Evolutionary conservation across 2,888 invertebrate species (phyloP), one percentile per base, ranked within the genome.

Genomic region (Apocheima hispidaria): DNA sequence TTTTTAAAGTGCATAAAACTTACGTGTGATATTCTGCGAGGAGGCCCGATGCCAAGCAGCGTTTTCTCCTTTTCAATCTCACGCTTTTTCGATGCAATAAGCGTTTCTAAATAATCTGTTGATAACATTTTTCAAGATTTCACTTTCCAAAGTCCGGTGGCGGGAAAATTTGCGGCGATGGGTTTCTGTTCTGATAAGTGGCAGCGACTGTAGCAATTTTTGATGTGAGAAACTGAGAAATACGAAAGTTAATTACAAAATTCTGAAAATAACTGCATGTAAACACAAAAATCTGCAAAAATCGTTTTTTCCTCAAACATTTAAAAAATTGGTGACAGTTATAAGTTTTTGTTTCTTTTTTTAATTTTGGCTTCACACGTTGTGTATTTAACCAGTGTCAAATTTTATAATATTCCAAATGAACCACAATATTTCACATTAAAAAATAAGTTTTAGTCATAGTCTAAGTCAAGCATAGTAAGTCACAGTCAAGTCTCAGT

Each of bases 41-140:
- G 63, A 21, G 76, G 69, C 35, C 69, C 63, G 56, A 88, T 71
- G 30, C 90, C 90, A 52, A 92, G 75, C 62, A 71, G 69, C 20
- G 71, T 76, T 87, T 92, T 92, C 82, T 92, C 92, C 61, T 78
- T 80, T 74, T 89, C 82, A 76, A 92, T 88, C 79, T 88, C 88
- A 80, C 82, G 83, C 75, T 82, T 90, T 87, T 92, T 92, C 79
- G 74, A 80, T 50, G 79, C 72, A 86, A 92, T 91, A 79, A 92
- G 78, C 78, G 78, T 89, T 86, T 92, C 92, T 85, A 92, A 81
- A 73, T 83, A 73, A 65, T 68, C 74, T 46, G 82, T 66, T 63
- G 91, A 90, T 86, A 89, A 76, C 91, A 92, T 92, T 87, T 84
- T 55, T 46, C 9, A 6, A 35, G 48, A 43, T 65, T 61, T 60